phyloP scores from a whole-genome alignment of 2,888 invertebrate genomes.

The Leuctra nigra region DNA sequence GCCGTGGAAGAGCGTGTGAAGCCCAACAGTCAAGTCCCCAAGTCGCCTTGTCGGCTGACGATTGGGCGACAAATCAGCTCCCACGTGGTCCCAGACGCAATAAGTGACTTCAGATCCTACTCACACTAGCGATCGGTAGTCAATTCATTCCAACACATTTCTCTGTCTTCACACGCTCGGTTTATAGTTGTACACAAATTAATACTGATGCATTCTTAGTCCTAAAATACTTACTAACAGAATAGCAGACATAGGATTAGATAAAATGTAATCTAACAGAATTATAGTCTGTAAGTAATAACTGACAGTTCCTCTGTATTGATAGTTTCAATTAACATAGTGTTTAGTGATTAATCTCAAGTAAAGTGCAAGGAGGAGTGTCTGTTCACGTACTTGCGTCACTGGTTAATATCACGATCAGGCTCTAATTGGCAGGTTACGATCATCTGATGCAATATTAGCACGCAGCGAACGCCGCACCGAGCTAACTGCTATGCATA shows the following conservation, averaged over 20 bases:
- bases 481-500: slow-evolving; percentile 1
- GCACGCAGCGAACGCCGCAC: background rate
- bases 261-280: slow-evolving; percentile 3
- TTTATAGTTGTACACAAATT: slow-evolving; percentile 24
- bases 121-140: background rate
- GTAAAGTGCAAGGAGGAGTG: background rate
- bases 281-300: background rate
- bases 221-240: slow-evolving; percentile 8
- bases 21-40: no score
- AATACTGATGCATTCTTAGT: slow-evolving; percentile 24
- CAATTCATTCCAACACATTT: slow-evolving; percentile 12
- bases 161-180: slow-evolving; percentile 2
- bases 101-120: no score
- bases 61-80: background rate
- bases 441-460: slow-evolving; percentile 1
- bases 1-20: no score
- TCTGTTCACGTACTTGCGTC: background rate
- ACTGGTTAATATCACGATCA: slow-evolving; percentile 8
- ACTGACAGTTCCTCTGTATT: no score
- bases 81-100: no score
- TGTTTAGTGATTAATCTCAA: background rate
- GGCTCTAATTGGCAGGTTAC: background rate
- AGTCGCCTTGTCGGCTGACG: background rate
- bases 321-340: background rate
- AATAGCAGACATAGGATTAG: slow-evolving; percentile 18